Evolutionary conservation across 1,140 invertebrate genomes (phyloP).

Genomic region (Solenopsis fugax): DNA sequence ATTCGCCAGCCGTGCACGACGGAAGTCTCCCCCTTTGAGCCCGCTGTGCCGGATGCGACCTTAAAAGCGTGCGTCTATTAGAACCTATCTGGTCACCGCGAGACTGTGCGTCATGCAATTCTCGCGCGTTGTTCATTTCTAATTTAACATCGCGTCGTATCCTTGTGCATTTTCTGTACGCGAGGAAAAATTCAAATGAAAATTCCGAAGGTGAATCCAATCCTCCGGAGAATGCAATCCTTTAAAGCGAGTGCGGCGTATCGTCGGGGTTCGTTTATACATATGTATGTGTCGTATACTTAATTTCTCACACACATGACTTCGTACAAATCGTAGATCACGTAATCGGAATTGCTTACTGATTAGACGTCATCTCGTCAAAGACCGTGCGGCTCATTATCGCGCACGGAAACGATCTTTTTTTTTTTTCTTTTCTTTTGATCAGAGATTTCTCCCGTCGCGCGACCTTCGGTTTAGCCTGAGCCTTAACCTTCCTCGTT

Average conservation of each 20-base stretch:
- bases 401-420: not conserved
- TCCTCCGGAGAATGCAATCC: not conserved
- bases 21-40: conserved; percentile 35
- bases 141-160: conserved; percentile 2
- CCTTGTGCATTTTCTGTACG: not conserved
- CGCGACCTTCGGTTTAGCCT: not conserved
- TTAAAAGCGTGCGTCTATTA: conserved; percentile 16
- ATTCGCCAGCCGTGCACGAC: conserved; percentile 38
- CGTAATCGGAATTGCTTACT: conserved; percentile 36
- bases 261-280: not conserved
- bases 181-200: conserved; percentile 25
- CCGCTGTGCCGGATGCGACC: conserved; percentile 9
- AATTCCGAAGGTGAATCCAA: not conserved
- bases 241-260: not conserved
- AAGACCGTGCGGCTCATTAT: not conserved
- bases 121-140: conserved; percentile 7
- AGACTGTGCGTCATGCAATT: conserved; percentile 8
- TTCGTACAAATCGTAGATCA: conserved; percentile 7
- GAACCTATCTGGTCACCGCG: too few relatives aligned
- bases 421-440: not conserved
- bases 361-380: not conserved
- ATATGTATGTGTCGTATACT: not conserved
- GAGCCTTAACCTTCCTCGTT: conserved; percentile 43
- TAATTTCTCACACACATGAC: not conserved
- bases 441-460: not conserved